A percentile compares a stretch with the other conserved stretches of the same genome.
Evolutionary conservation across 30 jellyfish, hydroid and myxozoan genomes (phyloP).

Genomic region (Chironex yamaguchii): DNA sequence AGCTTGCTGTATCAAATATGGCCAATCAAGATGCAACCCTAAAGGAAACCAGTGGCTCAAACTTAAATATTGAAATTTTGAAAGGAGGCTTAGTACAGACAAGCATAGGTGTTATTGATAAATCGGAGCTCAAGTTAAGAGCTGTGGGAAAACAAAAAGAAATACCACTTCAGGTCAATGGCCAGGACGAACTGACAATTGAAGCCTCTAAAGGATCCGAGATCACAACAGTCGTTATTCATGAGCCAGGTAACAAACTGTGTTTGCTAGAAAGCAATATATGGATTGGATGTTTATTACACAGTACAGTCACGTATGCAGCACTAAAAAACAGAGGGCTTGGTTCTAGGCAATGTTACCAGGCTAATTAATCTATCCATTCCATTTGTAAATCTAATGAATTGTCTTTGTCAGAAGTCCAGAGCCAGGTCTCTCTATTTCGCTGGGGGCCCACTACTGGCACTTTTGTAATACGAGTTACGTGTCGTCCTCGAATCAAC

Average conservation of each 20-base stretch:
- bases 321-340: no score
- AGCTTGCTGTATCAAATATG: conserved; percentile 81
- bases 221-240: conserved; percentile 64
- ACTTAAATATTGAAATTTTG: conserved; percentile 45
- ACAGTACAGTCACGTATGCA: no score
- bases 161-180: conserved; percentile 71
- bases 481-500: no score
- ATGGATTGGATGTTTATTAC: no score
- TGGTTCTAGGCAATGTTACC: no score
- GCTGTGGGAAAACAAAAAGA: conserved; percentile 62
- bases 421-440: no score
- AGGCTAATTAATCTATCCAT: no score
- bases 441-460: no score
- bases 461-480: no score
- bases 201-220: conserved; percentile 75
- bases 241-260: conserved; percentile 82
- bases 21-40: conserved; percentile 86
- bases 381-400: no score
- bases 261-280: no score
- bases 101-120: conserved; percentile 58
- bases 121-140: conserved; percentile 68
- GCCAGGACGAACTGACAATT: conserved; percentile 63
- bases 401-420: no score
- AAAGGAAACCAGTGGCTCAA: conserved; percentile 54
- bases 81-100: conserved; percentile 75